Base-by-base conservation (phyloP, 2,888 invertebrate species). In the Sturmia bella region DNA sequence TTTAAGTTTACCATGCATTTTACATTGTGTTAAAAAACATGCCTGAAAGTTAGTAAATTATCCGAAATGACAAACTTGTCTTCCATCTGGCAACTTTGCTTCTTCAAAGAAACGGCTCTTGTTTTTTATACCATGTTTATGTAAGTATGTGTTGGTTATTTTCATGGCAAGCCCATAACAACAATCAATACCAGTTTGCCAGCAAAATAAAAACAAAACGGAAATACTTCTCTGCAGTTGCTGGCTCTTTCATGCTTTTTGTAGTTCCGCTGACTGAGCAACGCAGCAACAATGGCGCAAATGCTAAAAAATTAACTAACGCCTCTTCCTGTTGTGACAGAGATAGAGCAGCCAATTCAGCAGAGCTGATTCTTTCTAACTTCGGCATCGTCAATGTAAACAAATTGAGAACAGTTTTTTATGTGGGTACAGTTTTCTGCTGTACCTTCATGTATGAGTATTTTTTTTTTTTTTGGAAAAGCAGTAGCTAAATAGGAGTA, bases 241-340 rank as follows among this genome's bases (percentile, higher is more conserved):
- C 1, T 15, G 3, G 21, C 5, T 15, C 1, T 63, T 45, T 37
- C 48, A 72, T 6, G 66, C 59, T 63, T 39, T n/a, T 64, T 27
- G 7, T 37, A n/a, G 13, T 12, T 66, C 41, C 12, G 17, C 5
- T n/a, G 43, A 61, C 19, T 37, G 57, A 52, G 15, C 37, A 24
- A 19, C 3, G 9, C 45, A 48, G 37, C 66, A 68, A 52, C 74
- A 82, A 82, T 82, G 82, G 82, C 82, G 78, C 66, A 61, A 43
- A 32, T 59, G 43, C 3, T 39, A 3, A 11, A 39, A 74, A 64
- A 69, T 48, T 69, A 78, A 70, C 45, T 48, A 72, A 82, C 82
- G 82, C 82, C 82, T 66, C 32, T 78, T 81, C 69, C 70, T 69
- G 69, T 24, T 69, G 3, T 21, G 39, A 43, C 24, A 24, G 43